Evolutionary conservation across 2,888 invertebrate genomes (phyloP), one percentile per base, ranked within the genome.

Genomic region (Morinoia aosen): DNA sequence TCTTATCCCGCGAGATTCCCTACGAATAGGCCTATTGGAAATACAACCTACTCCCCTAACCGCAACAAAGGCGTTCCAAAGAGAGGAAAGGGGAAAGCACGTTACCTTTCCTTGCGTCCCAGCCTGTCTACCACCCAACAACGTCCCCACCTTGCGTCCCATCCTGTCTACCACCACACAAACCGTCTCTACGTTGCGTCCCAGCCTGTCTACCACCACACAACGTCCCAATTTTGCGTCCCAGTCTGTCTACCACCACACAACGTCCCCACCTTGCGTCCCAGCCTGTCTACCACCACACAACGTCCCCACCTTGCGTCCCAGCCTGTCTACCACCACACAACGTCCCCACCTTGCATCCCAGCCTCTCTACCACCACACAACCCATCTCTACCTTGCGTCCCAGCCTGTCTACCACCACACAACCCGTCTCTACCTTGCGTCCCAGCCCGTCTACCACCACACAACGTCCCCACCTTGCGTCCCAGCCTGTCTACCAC

Each of bases 401-500:
- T 19, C 96, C 96, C 39, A 95, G 91, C 40, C 95, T 88, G 95
- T 96, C 96, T 11, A 96, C 95, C 40, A 96, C 58, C 76, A 96
- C 96, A 3, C 96, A 96, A 39, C 96, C 8, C 76, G 76, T 16
- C 10, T 7, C 8, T 76, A 76, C 76, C 76, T 76, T 76, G 25
- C 76, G 76, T 16, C 25, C 76, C 76, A 76, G 76, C 76, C 61
- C 1, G 61, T 61, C 5, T 12, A 19, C 3, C 61, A 61, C 8
- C 8, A 61, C 58, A 14, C 58, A 12, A 76, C 25, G 33, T 16
- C 25, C 33, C 8, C 39, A 64, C 39, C 91, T 96, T 96, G 19
- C 96, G 88, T 19, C 96, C 96, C 39, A 95, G 91, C 40, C 95
- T 88, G 95, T 96, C 96, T 11, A 96, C 95, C 40, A 96, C 58